phyloP scores from a whole-genome alignment of 2,797 vertebrate species.

The Acrossocheilus wenchowensis region DNA sequence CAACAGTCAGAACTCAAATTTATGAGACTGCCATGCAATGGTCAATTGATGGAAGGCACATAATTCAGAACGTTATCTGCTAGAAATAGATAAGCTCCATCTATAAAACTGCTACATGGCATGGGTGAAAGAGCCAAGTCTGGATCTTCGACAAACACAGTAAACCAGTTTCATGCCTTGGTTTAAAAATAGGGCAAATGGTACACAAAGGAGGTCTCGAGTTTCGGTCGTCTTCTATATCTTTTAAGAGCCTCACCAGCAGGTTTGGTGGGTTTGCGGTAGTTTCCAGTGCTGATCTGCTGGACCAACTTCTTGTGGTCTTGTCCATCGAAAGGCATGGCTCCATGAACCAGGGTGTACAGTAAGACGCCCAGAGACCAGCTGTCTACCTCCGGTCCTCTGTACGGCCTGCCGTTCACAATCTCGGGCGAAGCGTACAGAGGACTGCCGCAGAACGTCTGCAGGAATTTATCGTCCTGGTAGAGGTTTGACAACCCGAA shows the following conservation, averaged over 20 bases:
- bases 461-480: constrained; percentile 86
- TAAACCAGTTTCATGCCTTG: not conserved
- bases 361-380: constrained; percentile 97
- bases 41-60: not conserved
- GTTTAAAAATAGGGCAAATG: not conserved
- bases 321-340: constrained; percentile 94
- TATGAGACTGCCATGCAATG: not conserved
- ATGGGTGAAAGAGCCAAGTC: not conserved
- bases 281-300: constrained; percentile 92
- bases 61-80: not conserved
- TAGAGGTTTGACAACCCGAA: constrained; percentile 96
- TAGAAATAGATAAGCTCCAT: not conserved
- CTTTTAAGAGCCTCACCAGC: constrained; percentile 80
- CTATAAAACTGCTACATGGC: not conserved
- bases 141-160: not conserved
- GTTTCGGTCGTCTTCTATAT: not conserved
- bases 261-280: constrained; percentile 86
- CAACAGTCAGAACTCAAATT: too few relatives aligned
- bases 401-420: constrained; percentile 92
- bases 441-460: constrained; percentile 95
- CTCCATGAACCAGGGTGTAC: constrained; percentile 92
- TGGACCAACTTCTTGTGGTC: constrained; percentile 90
- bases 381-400: constrained; percentile 96
- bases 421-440: constrained; percentile 97
- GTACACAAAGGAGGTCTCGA: not conserved